Conservation (phyloP, 2,888 invertebrate species). For the Dryococelus australis region DNA sequence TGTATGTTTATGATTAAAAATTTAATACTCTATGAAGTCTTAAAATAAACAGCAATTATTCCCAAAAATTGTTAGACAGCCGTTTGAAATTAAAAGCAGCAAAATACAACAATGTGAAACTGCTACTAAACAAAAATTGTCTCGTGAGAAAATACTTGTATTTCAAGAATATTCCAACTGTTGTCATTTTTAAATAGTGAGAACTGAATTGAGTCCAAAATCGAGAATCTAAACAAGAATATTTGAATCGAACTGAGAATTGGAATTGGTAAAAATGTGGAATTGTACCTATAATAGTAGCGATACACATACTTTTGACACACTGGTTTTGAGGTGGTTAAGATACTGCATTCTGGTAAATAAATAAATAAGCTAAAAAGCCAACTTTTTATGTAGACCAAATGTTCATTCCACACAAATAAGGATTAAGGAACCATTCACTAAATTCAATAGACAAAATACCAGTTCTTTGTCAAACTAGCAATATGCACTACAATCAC, state of each 20-base stretch:
- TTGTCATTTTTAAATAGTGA: too few species aligned
- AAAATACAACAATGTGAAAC: too few species aligned
- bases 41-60: too few species aligned
- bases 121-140: too few species aligned
- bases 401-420: not conserved
- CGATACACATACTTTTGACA: not conserved
- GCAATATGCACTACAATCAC: not conserved
- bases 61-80: too few species aligned
- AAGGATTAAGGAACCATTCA: not conserved
- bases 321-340: not conserved
- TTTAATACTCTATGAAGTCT: too few species aligned
- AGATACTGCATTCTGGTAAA: not conserved
- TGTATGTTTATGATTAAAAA: too few species aligned
- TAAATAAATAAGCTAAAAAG: not conserved
- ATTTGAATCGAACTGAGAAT: too few species aligned
- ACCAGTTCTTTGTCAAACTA: not conserved
- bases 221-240: not conserved
- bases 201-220: not conserved
- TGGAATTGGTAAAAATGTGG: not conserved
- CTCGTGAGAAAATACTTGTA: too few species aligned
- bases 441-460: not conserved
- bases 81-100: too few species aligned
- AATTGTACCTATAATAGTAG: not conserved
- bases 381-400: not conserved
- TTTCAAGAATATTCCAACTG: too few species aligned